Base-by-base conservation (phyloP, 2,113 vertebrate genomes). In the Zosterops japonicus region DNA sequence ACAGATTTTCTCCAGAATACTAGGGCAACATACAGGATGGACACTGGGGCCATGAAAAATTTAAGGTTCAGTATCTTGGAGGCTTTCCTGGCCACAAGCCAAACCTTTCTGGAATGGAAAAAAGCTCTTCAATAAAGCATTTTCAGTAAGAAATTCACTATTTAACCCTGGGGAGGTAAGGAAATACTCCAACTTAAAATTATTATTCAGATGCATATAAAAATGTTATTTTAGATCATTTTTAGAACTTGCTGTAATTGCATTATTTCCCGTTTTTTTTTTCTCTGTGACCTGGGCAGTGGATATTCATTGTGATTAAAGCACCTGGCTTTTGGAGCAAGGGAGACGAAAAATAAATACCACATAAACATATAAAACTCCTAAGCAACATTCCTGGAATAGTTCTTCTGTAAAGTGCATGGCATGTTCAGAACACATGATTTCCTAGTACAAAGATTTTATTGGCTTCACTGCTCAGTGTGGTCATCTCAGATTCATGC, bases 321-420 rank as follows among this genome's bases (percentile, higher is more conserved):
- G 82, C 84, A 95, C 91, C 78, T 87, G 67, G 84, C 27, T 94
- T 87, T 76, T 46, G 41, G 50, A 90, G 82, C 53, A 76, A 90
- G 42, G 23, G 65, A 95, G 74, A 89, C 0, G 0, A 83, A 90
- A 95, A 93, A 4, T 55, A 92, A 93, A 80, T 23, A 93, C 86
- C 79, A 93, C 86, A 86, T 59, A 83, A 90, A 96, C 80, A 83
- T 83, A 93, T 75, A 89, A 96, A 94, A 81, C 60, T 92, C 82
- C 60, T 70, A 12, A 92, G 88, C 86, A 96, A 64, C 93, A 96
- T 96, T 96, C 95, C 90, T 93, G 56, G 57, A 83, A 94, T 96
- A 96, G 79, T 76, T 96, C 49, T 71, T 53, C 93, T 65, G 88
- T 59, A 70, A 90, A 85, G 87, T 76, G 77, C 63, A 65, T 36